Conservation (phyloP, 2,797 vertebrate species). For the Leucoraja ocellata region DNA sequence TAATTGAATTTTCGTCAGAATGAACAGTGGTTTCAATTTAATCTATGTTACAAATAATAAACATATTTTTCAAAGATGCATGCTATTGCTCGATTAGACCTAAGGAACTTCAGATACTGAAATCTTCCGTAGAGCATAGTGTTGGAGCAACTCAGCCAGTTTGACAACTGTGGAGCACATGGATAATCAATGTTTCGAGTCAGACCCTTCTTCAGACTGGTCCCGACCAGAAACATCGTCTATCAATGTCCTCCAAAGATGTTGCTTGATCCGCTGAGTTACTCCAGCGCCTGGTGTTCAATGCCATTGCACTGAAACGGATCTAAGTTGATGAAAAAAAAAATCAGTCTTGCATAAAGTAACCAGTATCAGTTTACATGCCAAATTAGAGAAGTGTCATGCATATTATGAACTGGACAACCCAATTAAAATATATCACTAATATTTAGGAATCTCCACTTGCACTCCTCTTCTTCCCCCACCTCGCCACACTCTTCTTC, state of each 20-base stretch:
- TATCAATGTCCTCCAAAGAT: background rate
- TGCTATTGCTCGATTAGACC: too few relatives aligned
- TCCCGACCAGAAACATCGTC: too few relatives aligned
- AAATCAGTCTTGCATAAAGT: background rate
- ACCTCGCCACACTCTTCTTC: too few relatives aligned
- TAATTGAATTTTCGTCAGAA: background rate
- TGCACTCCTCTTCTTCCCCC: background rate
- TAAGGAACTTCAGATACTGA: too few relatives aligned
- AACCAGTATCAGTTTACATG: background rate
- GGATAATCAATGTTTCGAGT: too few relatives aligned
- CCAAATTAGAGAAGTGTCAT: background rate
- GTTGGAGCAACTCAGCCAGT: too few relatives aligned
- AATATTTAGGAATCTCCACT: background rate
- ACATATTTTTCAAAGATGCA: too few relatives aligned
- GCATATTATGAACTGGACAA: background rate
- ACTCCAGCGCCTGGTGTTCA: background rate
- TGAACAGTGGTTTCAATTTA: too few relatives aligned
- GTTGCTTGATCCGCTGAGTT: background rate
- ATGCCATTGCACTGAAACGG: background rate
- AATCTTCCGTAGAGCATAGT: too few relatives aligned
- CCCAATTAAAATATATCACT: background rate
- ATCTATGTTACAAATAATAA: too few relatives aligned
- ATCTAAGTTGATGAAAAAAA: background rate
- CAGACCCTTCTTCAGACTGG: too few relatives aligned
- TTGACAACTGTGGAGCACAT: too few relatives aligned